A percentile compares a stretch with the other conserved stretches of the same genome.
These are phyloP conservation scores for Bombylius discolor DNA, from an alignment of 2,888 invertebrate genomes.

Conservation along the genomic window DNA sequence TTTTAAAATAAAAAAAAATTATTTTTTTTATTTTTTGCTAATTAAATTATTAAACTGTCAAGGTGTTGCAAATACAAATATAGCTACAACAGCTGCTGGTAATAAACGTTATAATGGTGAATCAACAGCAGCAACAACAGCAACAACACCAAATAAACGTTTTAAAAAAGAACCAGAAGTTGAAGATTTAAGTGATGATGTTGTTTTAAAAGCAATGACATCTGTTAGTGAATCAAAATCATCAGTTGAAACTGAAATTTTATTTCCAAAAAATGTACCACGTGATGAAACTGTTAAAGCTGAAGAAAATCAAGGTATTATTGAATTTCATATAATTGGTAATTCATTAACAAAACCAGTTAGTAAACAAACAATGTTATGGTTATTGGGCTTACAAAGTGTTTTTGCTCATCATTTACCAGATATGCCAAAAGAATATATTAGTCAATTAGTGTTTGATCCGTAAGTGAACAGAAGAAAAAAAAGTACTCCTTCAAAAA, in stretches of 20 bases:
- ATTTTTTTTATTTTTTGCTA: no score
- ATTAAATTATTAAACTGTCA: no score
- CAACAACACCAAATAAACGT: constrained; percentile 2
- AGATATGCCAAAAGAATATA: constrained; percentile 95
- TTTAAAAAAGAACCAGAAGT: constrained; percentile 34
- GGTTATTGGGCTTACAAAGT: constrained; percentile 73
- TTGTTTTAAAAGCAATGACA: constrained; percentile 68
- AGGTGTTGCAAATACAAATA: constrained; percentile 15
- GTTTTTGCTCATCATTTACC: constrained; percentile 93
- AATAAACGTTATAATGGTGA: constrained; percentile 7
- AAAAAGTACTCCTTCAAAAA: not conserved
- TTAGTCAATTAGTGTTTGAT: constrained; percentile 88
- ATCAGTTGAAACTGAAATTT: constrained; percentile 45
- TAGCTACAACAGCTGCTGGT: constrained; percentile 16
- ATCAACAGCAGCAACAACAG: no score
- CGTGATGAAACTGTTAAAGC: constrained; percentile 83
- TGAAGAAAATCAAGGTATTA: constrained; percentile 77
- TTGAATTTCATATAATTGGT: constrained; percentile 87
- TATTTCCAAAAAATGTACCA: constrained; percentile 73
- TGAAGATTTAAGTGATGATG: constrained; percentile 62
- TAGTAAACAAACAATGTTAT: constrained; percentile 80
- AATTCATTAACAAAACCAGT: constrained; percentile 81
- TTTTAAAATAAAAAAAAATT: no score
- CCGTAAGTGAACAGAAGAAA: constrained; percentile 45
- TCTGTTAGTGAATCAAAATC: constrained; percentile 66